Conservation (phyloP, 2,797 vertebrate species). For the Labroides dimidiatus region DNA sequence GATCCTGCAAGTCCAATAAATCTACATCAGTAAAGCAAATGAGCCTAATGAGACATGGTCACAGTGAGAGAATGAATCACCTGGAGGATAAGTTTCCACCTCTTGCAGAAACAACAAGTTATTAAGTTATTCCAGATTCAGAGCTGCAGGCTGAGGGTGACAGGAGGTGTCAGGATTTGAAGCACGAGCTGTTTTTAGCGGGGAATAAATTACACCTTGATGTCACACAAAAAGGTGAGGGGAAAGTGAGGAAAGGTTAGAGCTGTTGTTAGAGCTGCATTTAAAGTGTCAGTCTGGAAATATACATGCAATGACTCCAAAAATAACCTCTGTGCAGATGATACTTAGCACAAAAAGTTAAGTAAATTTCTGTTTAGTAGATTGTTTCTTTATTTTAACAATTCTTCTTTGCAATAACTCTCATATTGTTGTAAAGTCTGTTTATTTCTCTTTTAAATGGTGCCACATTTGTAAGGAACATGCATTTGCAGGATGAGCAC, state of each 20-base stretch:
- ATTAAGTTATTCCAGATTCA: conserved; percentile 8
- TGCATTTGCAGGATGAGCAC: too few species aligned
- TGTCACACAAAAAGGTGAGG: conserved; percentile 43
- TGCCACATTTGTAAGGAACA: too few species aligned
- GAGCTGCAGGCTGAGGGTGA: conserved; percentile 11
- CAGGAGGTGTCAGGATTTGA: conserved; percentile 20
- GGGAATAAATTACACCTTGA: conserved; percentile 52
- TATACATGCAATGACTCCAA: too few species aligned
- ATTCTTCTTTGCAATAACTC: too few species aligned
- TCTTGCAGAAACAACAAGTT: not conserved
- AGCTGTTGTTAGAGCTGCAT: too few species aligned
- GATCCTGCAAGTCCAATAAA: not conserved
- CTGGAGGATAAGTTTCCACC: conserved; percentile 10
- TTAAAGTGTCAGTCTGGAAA: too few species aligned
- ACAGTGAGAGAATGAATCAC: not conserved
- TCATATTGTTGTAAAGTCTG: too few species aligned
- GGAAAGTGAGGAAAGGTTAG: conserved; percentile 21
- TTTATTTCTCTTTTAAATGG: too few species aligned
- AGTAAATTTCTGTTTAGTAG: too few species aligned
- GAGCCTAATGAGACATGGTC: not conserved
- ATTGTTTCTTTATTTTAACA: too few species aligned
- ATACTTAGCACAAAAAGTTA: too few species aligned
- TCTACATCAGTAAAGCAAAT: not conserved
- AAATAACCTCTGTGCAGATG: too few species aligned
- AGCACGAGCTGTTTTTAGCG: conserved; percentile 47